Conservation (phyloP, 2,888 invertebrate species). For the Biston stratarius region DNA sequence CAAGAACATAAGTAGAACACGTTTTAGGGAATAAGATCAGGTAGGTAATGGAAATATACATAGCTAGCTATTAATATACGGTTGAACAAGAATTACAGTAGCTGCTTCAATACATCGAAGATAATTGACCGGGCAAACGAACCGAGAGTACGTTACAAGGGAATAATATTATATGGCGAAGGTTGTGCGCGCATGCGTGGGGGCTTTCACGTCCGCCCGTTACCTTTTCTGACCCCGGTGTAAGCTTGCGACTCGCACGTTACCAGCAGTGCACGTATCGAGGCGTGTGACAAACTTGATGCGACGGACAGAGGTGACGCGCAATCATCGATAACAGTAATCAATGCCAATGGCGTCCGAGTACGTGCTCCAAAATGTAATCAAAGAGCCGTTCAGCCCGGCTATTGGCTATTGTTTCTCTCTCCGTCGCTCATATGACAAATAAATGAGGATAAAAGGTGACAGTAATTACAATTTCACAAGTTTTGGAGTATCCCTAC, state of each 20-base stretch:
- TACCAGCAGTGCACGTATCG: slow-evolving; percentile 59
- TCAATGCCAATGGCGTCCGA: slow-evolving; percentile 43
- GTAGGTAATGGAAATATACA: slow-evolving; percentile 13
- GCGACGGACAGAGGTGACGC: slow-evolving; percentile 57
- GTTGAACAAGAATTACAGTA: slow-evolving; percentile 47
- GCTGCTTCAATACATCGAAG: slow-evolving; percentile 64
- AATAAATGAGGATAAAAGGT: too few relatives aligned
- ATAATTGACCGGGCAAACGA: slow-evolving; percentile 79
- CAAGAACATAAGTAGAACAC: neutral
- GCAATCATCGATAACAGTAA: slow-evolving; percentile 62
- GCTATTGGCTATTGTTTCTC: too few relatives aligned
- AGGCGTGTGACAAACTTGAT: slow-evolving; percentile 59
- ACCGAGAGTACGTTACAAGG: slow-evolving; percentile 71
- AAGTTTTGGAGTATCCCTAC: too few relatives aligned
- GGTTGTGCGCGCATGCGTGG: slow-evolving; percentile 72
- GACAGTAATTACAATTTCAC: too few relatives aligned
- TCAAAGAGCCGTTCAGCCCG: slow-evolving; percentile 44
- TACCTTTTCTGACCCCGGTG: slow-evolving; percentile 56
- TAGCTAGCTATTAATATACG: slow-evolving; percentile 20
- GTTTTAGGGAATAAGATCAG: neutral
- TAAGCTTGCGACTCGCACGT: slow-evolving; percentile 42
- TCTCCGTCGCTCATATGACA: too few relatives aligned
- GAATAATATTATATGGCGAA: slow-evolving; percentile 73
- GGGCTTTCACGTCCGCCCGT: slow-evolving; percentile 63
- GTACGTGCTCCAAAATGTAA: slow-evolving; percentile 66